Percentiles rank a stretch among this genome's conserved stretches.
Evolutionary conservation across 2,797 vertebrate species (phyloP).

Genomic region (Muraenolepis orangiensis): DNA sequence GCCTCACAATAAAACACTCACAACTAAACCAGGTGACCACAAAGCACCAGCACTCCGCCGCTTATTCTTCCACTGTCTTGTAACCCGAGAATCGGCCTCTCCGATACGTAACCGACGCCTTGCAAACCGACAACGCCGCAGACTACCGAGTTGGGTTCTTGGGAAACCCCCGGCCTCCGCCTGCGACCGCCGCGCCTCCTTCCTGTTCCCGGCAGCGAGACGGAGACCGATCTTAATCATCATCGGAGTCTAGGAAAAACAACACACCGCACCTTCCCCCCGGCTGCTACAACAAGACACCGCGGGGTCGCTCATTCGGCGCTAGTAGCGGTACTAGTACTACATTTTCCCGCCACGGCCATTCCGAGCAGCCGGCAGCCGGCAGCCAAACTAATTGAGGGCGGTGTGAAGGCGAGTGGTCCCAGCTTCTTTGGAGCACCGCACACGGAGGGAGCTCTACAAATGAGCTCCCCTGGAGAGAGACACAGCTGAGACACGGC

Average conservation of each 20-base stretch:
- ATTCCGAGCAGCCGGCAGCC: constrained; percentile 19
- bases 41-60: neutral
- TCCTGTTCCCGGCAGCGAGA: neutral
- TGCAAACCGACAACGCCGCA: neutral
- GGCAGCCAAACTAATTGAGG: constrained; percentile 47
- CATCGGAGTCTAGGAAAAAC: constrained; percentile 30
- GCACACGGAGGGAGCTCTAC: constrained; percentile 38
- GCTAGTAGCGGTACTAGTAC: constrained; percentile 17
- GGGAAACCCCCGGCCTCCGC: no score
- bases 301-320: constrained; percentile 33
- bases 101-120: no score
- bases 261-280: constrained; percentile 26
- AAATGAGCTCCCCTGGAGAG: constrained; percentile 44
- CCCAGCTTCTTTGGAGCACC: constrained; percentile 41
- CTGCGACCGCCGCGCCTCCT: neutral
- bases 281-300: constrained; percentile 25
- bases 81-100: no score
- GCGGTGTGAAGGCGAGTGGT: constrained; percentile 46
- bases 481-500: constrained; percentile 37
- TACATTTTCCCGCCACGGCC: constrained; percentile 13
- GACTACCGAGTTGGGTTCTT: neutral
- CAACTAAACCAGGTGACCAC: neutral
- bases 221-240: constrained; percentile 20
- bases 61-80: neutral
- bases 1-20: no score